A percentile compares a stretch with the other conserved stretches of the same genome.
These are phyloP conservation scores for Psittacara wagleri DNA, from an alignment of 2,113 vertebrate genomes.

Conservation along the genomic window DNA sequence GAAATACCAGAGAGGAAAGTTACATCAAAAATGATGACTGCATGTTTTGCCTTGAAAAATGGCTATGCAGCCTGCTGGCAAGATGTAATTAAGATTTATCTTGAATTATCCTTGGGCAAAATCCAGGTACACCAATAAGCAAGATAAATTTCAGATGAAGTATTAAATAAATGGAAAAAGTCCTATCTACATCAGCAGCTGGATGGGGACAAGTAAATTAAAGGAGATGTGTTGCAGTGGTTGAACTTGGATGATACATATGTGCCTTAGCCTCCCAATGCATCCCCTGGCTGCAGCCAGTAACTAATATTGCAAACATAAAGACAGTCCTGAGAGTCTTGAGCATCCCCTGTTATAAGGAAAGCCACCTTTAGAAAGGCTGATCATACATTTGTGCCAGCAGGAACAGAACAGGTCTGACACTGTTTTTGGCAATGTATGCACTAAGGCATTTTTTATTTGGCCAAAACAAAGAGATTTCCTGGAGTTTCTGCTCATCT, in stretches of 20 bases:
- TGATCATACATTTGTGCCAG: neutral
- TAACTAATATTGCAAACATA: neutral
- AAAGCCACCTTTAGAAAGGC: neutral
- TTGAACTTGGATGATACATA: neutral
- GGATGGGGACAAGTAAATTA: neutral
- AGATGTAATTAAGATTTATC: neutral
- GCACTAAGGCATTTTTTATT: neutral
- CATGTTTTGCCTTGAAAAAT: neutral
- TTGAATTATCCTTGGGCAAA: neutral
- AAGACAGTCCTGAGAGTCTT: neutral
- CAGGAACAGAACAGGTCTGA: neutral
- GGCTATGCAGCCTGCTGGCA: fast-evolving
- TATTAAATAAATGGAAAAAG: neutral
- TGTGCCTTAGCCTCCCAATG: neutral
- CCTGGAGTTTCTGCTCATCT: neutral
- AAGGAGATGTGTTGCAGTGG: neutral
- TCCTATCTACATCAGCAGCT: neutral
- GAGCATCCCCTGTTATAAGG: neutral
- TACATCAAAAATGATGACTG: neutral
- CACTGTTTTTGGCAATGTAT: neutral
- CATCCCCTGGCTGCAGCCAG: neutral
- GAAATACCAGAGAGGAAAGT: neutral
- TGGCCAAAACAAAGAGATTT: neutral
- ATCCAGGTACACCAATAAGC: neutral
- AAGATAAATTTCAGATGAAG: neutral